These are phyloP conservation scores for Teinopalpus imperialis DNA, from an alignment of 2,888 invertebrate genomes.

Conservation along the genomic window DNA sequence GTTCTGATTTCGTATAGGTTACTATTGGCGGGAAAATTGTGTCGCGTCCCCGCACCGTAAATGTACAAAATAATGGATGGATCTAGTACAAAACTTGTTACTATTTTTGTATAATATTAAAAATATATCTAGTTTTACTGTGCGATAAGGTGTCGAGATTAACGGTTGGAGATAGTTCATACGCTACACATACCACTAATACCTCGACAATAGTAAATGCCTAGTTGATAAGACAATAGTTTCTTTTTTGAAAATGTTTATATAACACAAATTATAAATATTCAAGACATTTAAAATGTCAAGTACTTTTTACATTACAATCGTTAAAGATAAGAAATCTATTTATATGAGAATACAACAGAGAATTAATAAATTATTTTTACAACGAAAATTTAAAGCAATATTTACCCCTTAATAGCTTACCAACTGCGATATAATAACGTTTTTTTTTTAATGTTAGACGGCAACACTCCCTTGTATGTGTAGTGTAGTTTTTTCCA, in stretches of 20 bases:
- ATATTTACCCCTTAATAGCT: slow-evolving; percentile 14
- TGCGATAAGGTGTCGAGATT: slow-evolving; percentile 45
- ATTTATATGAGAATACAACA: slow-evolving; percentile 1
- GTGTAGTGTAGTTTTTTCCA: neutral
- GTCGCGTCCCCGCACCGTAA: slow-evolving; percentile 59
- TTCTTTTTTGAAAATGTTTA: slow-evolving; percentile 7
- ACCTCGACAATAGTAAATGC: slow-evolving; percentile 25
- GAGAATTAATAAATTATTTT: slow-evolving; percentile 11
- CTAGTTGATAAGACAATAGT: slow-evolving; percentile 10
- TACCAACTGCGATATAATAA: slow-evolving; percentile 7
- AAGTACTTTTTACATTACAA: slow-evolving; percentile 26
- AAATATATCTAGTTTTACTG: slow-evolving; percentile 71
- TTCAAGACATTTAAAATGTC: slow-evolving; percentile 13
- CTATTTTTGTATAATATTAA: slow-evolving; percentile 79
- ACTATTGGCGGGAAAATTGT: slow-evolving; percentile 24
- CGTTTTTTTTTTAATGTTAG: too few relatives aligned
- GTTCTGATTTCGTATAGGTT: slow-evolving; percentile 19
- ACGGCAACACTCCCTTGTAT: too few relatives aligned
- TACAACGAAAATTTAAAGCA: slow-evolving; percentile 14
- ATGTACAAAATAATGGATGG: slow-evolving; percentile 74
- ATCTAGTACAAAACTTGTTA: slow-evolving; percentile 80
- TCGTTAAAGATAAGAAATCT: too few relatives aligned
- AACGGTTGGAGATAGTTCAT: slow-evolving; percentile 41
- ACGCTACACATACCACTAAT: slow-evolving; percentile 10
- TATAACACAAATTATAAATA: slow-evolving; percentile 37